Evolutionary conservation across 2,888 invertebrate genomes (phyloP).

Genomic region (Bedellia somnulentella): DNA sequence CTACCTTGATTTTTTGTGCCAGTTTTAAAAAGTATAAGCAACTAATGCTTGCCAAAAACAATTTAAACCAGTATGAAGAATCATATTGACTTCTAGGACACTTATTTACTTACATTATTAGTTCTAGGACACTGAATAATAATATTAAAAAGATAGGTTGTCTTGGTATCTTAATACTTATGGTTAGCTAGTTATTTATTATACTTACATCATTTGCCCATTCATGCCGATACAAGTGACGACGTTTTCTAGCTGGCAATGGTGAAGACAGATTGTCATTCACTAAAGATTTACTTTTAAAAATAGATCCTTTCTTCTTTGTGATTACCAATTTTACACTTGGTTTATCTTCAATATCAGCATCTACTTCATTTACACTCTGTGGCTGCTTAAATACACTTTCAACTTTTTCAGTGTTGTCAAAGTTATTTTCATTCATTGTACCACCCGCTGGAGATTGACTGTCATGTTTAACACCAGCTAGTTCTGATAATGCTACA

Average conservation of each 20-base stretch:
- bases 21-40: too few species aligned
- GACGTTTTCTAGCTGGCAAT: conserved; percentile 67
- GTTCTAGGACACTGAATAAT: too few species aligned
- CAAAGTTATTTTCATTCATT: conserved; percentile 12
- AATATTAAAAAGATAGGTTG: too few species aligned
- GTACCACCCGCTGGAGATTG: conserved; percentile 9
- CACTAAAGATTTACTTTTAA: conserved; percentile 78
- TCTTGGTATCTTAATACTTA: too few species aligned
- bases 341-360: conserved; percentile 47
- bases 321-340: conserved; percentile 72
- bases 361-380: conserved; percentile 30
- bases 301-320: conserved; percentile 87
- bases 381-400: conserved; percentile 50
- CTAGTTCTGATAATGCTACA: conserved; percentile 2
- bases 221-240: conserved; percentile 85
- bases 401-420: conserved; percentile 14
- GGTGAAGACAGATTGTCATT: conserved; percentile 59
- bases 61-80: too few species aligned
- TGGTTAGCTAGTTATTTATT: too few species aligned
- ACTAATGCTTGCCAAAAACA: too few species aligned
- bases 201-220: conserved; percentile 77
- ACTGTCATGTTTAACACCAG: neutral
- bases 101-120: too few species aligned
- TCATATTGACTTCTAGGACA: too few species aligned
- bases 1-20: too few species aligned